phyloP scores from a whole-genome alignment of 2,113 vertebrate species.

The Geococcyx californianus region DNA sequence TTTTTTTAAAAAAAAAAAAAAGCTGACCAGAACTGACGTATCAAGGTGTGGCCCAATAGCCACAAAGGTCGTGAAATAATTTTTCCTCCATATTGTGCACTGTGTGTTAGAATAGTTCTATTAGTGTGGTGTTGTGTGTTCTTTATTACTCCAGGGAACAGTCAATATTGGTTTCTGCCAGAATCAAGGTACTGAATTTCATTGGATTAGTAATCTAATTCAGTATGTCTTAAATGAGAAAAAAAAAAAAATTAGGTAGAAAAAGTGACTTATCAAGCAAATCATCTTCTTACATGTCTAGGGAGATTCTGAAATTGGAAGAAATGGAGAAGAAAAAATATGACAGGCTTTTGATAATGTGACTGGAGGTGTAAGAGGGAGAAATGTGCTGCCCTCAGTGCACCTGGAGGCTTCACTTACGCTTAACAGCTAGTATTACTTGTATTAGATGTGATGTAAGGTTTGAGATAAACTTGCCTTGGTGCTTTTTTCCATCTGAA shows the following conservation, averaged over 20 bases:
- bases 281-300: not conserved
- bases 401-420: not conserved
- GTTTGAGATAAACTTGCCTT: not conserved
- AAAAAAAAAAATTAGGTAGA: not conserved
- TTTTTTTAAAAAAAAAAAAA: not conserved
- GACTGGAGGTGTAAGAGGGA: conserved; percentile 7
- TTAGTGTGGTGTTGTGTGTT: not conserved
- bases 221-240: not conserved
- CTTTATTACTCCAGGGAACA: not conserved
- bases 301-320: conserved; percentile 3
- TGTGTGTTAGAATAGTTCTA: not conserved
- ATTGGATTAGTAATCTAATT: conserved; percentile 3
- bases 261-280: not conserved
- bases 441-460: not conserved
- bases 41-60: not conserved
- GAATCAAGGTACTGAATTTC: not conserved
- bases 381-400: conserved; percentile 1
- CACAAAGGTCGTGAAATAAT: not conserved
- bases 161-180: not conserved
- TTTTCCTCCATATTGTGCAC: fast-evolving
- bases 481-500: not conserved
- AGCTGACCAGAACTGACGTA: not conserved
- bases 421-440: not conserved
- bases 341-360: not conserved
- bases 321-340: not conserved